Evolutionary conservation across 2,797 vertebrate species (phyloP).

Genomic region (Austrolebias charrua): DNA sequence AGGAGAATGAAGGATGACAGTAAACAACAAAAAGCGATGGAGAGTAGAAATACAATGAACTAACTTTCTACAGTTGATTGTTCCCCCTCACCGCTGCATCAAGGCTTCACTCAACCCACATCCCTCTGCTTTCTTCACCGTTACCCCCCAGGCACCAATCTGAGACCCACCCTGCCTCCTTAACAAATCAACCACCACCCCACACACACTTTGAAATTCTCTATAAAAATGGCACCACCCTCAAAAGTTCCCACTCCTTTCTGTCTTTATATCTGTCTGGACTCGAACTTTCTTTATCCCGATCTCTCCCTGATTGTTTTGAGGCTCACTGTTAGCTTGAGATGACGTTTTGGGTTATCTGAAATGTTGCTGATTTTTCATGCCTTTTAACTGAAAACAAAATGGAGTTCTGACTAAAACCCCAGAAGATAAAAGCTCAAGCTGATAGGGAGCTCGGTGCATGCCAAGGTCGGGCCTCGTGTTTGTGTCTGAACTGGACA

Average conservation of each 20-base stretch:
- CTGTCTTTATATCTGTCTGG: conserved; percentile 13
- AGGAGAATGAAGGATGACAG: background rate
- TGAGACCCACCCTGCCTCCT: conserved; percentile 17
- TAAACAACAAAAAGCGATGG: conserved; percentile 2
- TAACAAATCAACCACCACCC: conserved; percentile 24
- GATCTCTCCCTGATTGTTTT: conserved; percentile 10
- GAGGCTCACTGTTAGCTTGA: conserved; percentile 33
- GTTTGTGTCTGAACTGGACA: conserved; percentile 17
- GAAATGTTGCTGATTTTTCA: background rate
- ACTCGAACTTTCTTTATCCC: conserved; percentile 15
- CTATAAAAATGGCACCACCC: background rate
- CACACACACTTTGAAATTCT: conserved; percentile 19
- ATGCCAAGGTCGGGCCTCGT: conserved; percentile 28
- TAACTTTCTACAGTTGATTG: conserved; percentile 40
- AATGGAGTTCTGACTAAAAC: background rate
- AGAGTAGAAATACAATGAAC: conserved; percentile 14
- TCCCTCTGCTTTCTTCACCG: conserved; percentile 9
- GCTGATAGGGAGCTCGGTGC: conserved; percentile 34
- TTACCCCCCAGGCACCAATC: conserved; percentile 18
- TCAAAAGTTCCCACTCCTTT: background rate
- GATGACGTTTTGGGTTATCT: background rate
- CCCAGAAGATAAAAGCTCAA: conserved; percentile 22
- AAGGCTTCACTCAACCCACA: conserved; percentile 38
- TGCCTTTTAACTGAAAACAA: background rate
- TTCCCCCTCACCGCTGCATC: conserved; percentile 30